Percentiles rank a stretch among this genome's conserved stretches.
Evolutionary conservation across 2,888 invertebrate species (phyloP).

Genomic region (Cantharis rufa): DNA sequence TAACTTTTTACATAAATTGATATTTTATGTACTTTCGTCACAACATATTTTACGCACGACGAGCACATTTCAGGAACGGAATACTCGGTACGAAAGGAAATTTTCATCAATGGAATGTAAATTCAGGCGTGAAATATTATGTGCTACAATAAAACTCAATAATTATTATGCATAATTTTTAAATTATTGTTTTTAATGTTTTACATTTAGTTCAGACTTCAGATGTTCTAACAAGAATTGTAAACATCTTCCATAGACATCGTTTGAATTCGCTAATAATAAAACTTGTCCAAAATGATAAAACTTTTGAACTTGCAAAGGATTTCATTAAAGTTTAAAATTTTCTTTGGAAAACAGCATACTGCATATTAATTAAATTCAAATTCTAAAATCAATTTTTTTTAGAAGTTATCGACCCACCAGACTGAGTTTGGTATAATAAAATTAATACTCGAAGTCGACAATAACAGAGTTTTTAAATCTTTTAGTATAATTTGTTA

Average conservation of each 20-base stretch:
- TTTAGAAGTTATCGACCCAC: not conserved
- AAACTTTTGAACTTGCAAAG: not conserved
- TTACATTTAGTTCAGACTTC: not conserved
- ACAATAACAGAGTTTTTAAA: not conserved
- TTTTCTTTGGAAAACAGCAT: not conserved
- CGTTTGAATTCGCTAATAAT: not conserved
- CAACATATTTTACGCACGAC: not conserved
- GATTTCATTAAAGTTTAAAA: not conserved
- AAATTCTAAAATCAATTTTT: not conserved
- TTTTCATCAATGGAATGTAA: not conserved
- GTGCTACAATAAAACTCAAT: not conserved
- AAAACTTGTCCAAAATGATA: not conserved
- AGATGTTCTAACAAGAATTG: not conserved
- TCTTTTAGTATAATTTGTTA: not conserved
- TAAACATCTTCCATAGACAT: not conserved
- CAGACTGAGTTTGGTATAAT: not conserved
- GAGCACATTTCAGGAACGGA: not conserved
- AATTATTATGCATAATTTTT: not conserved
- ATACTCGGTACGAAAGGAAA: not conserved
- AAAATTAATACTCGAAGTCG: not conserved
- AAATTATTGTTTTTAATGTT: not conserved
- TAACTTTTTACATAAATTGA: slow-evolving; percentile 24
- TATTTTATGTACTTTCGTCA: slow-evolving; percentile 17
- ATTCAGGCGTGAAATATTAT: not conserved
- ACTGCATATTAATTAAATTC: not conserved